A percentile compares a stretch with the other conserved stretches of the same genome.
phyloP scores from a whole-genome alignment of 2,888 invertebrate species.

The Acrocera orbiculus region DNA sequence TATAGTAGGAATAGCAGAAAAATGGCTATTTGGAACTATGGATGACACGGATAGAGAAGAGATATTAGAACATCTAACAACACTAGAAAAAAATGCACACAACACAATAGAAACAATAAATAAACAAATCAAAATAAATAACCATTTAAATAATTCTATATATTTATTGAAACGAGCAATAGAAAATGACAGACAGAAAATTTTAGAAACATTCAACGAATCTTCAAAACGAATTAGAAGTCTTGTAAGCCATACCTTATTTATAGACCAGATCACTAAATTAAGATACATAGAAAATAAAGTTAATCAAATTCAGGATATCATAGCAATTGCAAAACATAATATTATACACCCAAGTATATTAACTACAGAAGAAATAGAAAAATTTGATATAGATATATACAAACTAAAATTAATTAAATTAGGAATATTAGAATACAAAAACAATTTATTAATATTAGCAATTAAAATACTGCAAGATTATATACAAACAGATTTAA shows the following conservation, averaged over 20 bases:
- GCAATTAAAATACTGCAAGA: conserved; percentile 6
- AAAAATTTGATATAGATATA: too few species aligned
- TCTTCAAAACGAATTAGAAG: conserved; percentile 1
- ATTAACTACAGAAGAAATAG: conserved; percentile 8
- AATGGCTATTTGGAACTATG: conserved; percentile 9
- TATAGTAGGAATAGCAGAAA: conserved; percentile 8
- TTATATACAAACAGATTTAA: conserved; percentile 4
- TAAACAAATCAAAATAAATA: conserved; percentile 10
- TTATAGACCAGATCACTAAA: conserved; percentile 6
- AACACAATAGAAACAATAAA: conserved; percentile 9
- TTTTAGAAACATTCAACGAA: conserved; percentile 5
- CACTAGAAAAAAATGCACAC: conserved; percentile 8
- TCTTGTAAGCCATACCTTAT: conserved; percentile 3
- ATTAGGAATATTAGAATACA: conserved; percentile 3
- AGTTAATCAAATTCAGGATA: conserved; percentile 10
- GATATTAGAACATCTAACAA: conserved; percentile 8
- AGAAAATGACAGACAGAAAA: conserved; percentile 9
- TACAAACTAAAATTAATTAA: conserved; percentile 1
- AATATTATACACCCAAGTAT: conserved; percentile 10
- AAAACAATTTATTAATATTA: conserved; percentile 4
- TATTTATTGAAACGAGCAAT: conserved; percentile 7
- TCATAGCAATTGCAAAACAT: conserved; percentile 9
- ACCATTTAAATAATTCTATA: conserved; percentile 10
- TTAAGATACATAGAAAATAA: conserved; percentile 9
- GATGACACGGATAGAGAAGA: conserved; percentile 8